Evolutionary conservation across 2,113 vertebrate species (phyloP).

Genomic region (Chauna torquata): DNA sequence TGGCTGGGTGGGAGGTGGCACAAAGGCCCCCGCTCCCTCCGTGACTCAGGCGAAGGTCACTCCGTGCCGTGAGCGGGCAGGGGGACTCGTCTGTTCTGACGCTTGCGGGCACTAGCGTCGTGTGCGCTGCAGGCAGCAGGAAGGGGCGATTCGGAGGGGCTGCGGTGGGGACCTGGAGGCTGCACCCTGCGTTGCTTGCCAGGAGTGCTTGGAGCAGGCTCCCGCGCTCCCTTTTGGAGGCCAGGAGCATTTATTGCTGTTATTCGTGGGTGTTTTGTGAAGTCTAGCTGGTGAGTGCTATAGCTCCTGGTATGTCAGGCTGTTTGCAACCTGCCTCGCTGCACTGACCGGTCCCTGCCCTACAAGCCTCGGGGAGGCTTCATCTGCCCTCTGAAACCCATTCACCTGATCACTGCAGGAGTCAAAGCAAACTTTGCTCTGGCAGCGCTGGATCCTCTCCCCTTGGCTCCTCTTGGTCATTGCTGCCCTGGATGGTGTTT

Average conservation of each 20-base stretch:
- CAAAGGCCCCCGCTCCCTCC: background rate
- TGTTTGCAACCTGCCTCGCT: background rate
- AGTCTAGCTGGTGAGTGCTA: background rate
- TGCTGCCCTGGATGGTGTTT: background rate
- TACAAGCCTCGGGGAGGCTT: rapidly evolving
- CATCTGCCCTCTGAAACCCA: background rate
- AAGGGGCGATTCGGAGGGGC: background rate
- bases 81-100: background rate
- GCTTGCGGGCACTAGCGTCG: background rate
- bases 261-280: background rate
- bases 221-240: background rate
- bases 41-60: background rate
- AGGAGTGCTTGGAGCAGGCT: background rate
- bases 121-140: background rate
- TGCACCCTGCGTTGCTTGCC: background rate
- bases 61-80: background rate
- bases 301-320: background rate
- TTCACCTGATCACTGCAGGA: background rate
- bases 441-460: background rate
- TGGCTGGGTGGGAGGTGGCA: background rate
- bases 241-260: background rate
- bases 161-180: background rate
- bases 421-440: background rate
- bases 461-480: background rate
- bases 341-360: background rate